phyloP scores from a whole-genome alignment of 2,797 vertebrate genomes.

The Pangasius mekongensis region DNA sequence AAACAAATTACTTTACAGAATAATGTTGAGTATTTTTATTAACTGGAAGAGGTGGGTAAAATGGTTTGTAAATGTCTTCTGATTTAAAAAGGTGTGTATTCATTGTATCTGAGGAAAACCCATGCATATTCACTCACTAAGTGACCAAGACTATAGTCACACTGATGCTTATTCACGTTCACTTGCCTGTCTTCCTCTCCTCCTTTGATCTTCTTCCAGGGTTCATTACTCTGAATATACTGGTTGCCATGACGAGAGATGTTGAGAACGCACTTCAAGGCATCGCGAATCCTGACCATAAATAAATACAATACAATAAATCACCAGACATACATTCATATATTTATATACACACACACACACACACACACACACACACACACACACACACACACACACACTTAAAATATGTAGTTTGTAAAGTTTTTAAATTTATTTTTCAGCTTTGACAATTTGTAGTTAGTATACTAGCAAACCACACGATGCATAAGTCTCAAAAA shows the following conservation, averaged over 20 bases:
- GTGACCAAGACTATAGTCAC: neutral
- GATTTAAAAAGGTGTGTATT: neutral
- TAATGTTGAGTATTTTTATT: neutral
- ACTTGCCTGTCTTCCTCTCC: slow-evolving; percentile 80
- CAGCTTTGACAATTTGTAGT: neutral
- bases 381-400: too few relatives aligned
- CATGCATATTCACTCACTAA: neutral
- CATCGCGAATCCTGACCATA: slow-evolving; percentile 85
- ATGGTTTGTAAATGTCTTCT: neutral
- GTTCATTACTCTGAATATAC: slow-evolving; percentile 95
- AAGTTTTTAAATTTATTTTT: neutral
- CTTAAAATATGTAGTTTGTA: too few relatives aligned
- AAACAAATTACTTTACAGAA: neutral
- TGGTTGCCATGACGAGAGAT: slow-evolving; percentile 96
- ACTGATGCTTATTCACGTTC: neutral
- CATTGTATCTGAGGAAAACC: neutral
- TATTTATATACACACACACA: too few relatives aligned
- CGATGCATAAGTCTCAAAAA: neutral
- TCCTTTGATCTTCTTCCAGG: slow-evolving; percentile 95
- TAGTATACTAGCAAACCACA: neutral
- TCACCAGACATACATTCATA: neutral
- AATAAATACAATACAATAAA: neutral
- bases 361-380: too few relatives aligned
- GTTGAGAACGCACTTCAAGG: slow-evolving; percentile 88
- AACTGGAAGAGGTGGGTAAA: neutral